Conservation (phyloP, 2,797 vertebrate species). For the Tiaroga cobitis region DNA sequence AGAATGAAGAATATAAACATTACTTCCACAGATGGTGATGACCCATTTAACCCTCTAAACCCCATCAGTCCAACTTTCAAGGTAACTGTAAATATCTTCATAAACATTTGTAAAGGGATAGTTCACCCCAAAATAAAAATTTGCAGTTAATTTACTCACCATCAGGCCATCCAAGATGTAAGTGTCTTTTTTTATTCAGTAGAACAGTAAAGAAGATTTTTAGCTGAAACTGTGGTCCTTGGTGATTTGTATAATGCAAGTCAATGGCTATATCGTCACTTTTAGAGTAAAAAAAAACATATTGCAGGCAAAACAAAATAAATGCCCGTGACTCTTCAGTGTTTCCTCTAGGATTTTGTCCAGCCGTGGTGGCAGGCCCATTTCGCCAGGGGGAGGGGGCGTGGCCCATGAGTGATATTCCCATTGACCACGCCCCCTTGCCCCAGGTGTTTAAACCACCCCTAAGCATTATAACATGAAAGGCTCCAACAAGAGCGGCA, state of each 20-base stretch:
- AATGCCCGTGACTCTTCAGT: too few relatives aligned
- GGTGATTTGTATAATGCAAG: neutral
- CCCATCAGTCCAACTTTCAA: conserved; percentile 80
- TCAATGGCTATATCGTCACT: too few relatives aligned
- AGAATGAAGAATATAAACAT: conserved; percentile 77
- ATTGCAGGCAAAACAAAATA: too few relatives aligned
- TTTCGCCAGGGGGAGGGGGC: too few relatives aligned
- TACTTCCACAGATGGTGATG: conserved; percentile 71
- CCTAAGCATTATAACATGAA: too few relatives aligned
- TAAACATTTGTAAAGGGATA: neutral
- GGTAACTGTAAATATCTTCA: conserved; percentile 68
- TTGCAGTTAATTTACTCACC: neutral
- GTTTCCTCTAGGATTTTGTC: too few relatives aligned
- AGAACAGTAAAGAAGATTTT: neutral
- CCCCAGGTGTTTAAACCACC: too few relatives aligned
- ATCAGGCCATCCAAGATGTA: neutral
- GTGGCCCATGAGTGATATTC: too few relatives aligned
- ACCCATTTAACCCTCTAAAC: conserved; percentile 72
- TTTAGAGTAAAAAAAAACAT: too few relatives aligned
- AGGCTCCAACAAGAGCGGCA: too few relatives aligned
- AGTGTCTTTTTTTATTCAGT: neutral
- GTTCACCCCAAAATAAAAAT: neutral
- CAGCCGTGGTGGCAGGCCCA: too few relatives aligned
- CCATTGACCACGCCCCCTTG: too few relatives aligned
- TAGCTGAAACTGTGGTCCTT: neutral